Evolutionary conservation across 2,888 invertebrate species (phyloP).

Genomic region (Apocheima hispidaria): DNA sequence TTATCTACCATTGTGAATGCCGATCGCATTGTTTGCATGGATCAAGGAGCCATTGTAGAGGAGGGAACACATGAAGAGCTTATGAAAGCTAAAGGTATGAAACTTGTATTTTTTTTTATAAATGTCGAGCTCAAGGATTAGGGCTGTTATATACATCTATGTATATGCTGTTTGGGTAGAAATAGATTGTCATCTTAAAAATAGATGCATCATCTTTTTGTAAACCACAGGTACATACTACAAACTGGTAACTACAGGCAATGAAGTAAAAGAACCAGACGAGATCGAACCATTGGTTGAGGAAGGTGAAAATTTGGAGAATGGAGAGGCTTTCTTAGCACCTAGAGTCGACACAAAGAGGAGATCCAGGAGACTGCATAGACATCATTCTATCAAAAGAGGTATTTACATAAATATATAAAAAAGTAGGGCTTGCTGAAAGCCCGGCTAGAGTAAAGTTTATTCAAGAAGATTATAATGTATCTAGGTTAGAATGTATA

Average conservation of each 20-base stretch:
- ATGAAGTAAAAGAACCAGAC: constrained; percentile 71
- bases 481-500: neutral
- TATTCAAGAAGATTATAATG: neutral
- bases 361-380: constrained; percentile 66
- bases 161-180: neutral
- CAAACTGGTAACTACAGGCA: constrained; percentile 88
- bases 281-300: constrained; percentile 71
- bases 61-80: constrained; percentile 91
- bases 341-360: constrained; percentile 68
- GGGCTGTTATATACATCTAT: too few species aligned
- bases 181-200: too few species aligned
- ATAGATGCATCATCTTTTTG: neutral
- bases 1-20: constrained; percentile 90
- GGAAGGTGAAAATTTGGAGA: constrained; percentile 59
- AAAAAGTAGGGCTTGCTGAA: too few species aligned
- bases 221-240: constrained; percentile 70
- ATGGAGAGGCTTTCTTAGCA: constrained; percentile 52
- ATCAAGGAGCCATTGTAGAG: constrained; percentile 90
- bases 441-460: too few species aligned
- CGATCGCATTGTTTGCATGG: constrained; percentile 90
- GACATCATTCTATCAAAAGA: constrained; percentile 73
- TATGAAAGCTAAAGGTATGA: constrained; percentile 87
- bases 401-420: constrained; percentile 56
- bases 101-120: too few species aligned
- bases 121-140: too few species aligned